These are phyloP conservation scores for Columba janthina DNA, from an alignment of 2,113 vertebrate genomes.

Conservation along the genomic window DNA sequence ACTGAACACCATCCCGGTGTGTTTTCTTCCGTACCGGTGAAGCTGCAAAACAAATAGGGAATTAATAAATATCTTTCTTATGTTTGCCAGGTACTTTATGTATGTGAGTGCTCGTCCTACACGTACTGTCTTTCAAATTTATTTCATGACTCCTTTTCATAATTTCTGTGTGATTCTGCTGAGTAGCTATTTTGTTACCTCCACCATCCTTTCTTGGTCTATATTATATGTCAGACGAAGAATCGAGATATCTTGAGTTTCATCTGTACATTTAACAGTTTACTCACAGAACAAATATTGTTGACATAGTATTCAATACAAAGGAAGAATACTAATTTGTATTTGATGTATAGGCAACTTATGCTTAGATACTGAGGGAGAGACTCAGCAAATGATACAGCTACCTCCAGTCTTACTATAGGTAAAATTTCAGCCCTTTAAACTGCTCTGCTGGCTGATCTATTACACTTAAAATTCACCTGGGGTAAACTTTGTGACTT, in stretches of 20 bases:
- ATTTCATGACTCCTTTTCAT: not conserved
- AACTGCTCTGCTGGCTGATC: not conserved
- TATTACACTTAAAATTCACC: not conserved
- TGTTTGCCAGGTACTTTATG: not conserved
- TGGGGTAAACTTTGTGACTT: not conserved
- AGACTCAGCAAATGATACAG: not conserved
- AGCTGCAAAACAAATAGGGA: not conserved
- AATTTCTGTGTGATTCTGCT: not conserved
- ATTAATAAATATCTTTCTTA: not conserved
- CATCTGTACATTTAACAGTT: not conserved
- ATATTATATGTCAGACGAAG: not conserved
- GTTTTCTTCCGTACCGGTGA: not conserved
- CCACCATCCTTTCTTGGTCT: not conserved
- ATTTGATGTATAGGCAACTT: not conserved
- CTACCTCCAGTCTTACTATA: not conserved
- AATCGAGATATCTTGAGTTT: not conserved
- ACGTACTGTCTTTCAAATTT: accelerated
- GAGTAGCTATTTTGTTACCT: not conserved
- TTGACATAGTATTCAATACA: not conserved
- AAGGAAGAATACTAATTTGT: not conserved
- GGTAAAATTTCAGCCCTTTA: not conserved
- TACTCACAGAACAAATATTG: not conserved
- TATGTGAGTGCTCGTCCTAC: not conserved
- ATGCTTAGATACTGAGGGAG: not conserved
- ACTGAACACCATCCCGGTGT: accelerated